These are phyloP conservation scores for Ichneumon xanthorius DNA, from an alignment of 2,888 invertebrate species.

Conservation along the genomic window DNA sequence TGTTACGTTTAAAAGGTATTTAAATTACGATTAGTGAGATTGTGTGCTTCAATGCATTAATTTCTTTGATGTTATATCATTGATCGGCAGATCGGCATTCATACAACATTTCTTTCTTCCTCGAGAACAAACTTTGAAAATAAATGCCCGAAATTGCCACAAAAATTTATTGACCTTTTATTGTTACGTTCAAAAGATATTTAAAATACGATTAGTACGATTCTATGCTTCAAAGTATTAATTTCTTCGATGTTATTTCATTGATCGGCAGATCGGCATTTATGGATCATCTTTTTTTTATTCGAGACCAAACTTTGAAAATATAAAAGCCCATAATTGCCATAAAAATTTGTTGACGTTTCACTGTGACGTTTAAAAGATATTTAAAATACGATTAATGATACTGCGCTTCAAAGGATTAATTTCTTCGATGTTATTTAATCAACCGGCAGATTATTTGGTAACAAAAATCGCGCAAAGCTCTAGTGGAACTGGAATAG, in stretches of 20 bases:
- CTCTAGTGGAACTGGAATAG: conserved; percentile 37
- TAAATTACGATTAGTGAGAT: too few relatives aligned
- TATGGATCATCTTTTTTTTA: neutral
- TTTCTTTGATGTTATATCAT: too few relatives aligned
- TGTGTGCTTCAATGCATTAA: too few relatives aligned
- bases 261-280: too few relatives aligned
- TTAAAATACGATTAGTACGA: too few relatives aligned
- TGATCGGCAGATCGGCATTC: too few relatives aligned
- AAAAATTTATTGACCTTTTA: neutral
- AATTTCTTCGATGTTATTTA: conserved; percentile 23
- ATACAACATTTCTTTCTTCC: neutral
- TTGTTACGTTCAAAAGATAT: too few relatives aligned
- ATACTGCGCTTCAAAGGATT: neutral
- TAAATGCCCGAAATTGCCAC: neutral
- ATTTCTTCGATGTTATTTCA: too few relatives aligned
- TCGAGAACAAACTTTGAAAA: neutral
- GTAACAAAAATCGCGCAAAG: conserved; percentile 18
- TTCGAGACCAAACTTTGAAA: neutral
- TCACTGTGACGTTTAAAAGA: too few relatives aligned
- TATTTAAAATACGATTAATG: too few relatives aligned
- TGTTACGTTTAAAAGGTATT: neutral
- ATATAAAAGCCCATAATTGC: neutral
- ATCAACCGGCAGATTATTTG: conserved; percentile 10
- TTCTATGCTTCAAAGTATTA: too few relatives aligned
- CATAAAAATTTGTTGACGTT: neutral